Evolutionary conservation across 2,113 vertebrate species (phyloP), one percentile per base, ranked within the genome.

Genomic region (Ancistrus triradiatus): DNA sequence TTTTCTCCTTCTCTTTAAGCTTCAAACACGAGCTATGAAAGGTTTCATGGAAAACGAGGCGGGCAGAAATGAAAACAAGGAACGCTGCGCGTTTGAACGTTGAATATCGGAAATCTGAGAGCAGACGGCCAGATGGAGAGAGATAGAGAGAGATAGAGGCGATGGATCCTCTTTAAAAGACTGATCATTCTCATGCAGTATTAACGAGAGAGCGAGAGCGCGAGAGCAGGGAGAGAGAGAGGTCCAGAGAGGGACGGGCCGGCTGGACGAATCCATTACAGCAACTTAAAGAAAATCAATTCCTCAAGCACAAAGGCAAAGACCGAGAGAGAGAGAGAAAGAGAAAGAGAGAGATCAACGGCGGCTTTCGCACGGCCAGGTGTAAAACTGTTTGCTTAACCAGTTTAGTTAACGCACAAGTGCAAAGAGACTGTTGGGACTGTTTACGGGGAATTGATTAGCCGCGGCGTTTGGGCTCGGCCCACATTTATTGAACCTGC

Each of bases 201-300:
- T 51, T 33, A 58, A 15, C n/a, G 15, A 58, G 22, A 11, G n/a
- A 31, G 17, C 18, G n/a, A 50, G 50, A 68, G 2, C 27, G n/a
- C 13, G 50, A 14, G 18, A 27, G 38, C 43, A 63, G 48, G 59
- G 49, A 56, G 59, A 66, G 42, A 28, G 10, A 35, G 10, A 50
- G 49, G 68, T n/a, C n/a, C n/a, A n/a, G n/a, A n/a, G n/a, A n/a
- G n/a, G n/a, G 19, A 63, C 62, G 46, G 66, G 38, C 15, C 38
- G 17, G 57, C 71, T 68, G 52, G 43, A 31, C 28, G 58, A 48
- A 37, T 63, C 70, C 68, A 77, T 80, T 80, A 73, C 62, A 62
- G 65, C 33, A 71, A 74, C 72, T 80, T 78, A 73, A 76, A 77
- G 74, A 77, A 80, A 83, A 85, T 83, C 74, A 74, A 80, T 78